Evolutionary conservation across 1,140 invertebrate species (phyloP), one percentile per base, ranked within the genome.

Genomic region (Tetramorium simillimum): DNA sequence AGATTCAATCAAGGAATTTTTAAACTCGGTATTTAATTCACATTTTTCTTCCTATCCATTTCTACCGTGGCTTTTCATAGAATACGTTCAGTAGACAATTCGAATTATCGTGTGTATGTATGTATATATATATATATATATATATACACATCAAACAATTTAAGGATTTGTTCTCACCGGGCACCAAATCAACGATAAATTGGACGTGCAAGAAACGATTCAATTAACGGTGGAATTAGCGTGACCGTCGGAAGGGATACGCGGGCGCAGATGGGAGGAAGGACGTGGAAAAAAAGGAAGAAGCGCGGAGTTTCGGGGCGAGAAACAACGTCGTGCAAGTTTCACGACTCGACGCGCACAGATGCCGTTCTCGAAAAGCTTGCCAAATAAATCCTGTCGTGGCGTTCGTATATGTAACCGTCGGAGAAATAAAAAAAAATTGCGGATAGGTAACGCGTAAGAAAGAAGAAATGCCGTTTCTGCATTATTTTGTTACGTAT

Each of bases 341-440:
- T 93, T 92, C 90, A 93, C 90, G 91, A 92, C 86, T 93, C 90
- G 89, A 72, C 89, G 89, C 75, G 76, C 92, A 86, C 93, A 94
- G 94, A 93, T 94, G 94, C 87, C 63, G 46, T 88, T 93, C 88
- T 90, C 88, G 89, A 93, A 93, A 93, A 94, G 93, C 91, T 92
- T 91, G 78, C 91, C 85, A 92, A 92, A 94, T 94, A 94, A 95
- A 95, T 94, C 93, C 93, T 91, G 85, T 80, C 89, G 86, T 85
- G 75, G 67, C 49, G 69, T 60, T 67, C 49, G 24, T 51, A 86
- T 60, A 18, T 85, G 69, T 80, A 89, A 85, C 82, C 60, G 73
- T 85, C 65, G 89, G 86, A 77, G 92, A 92, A 89, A 87, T 73
- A 78, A 86, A 85, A 88, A 82, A 62, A 73, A 16, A 80, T 33